phyloP scores from a whole-genome alignment of 2,113 vertebrate species.

The Nibea coibor region DNA sequence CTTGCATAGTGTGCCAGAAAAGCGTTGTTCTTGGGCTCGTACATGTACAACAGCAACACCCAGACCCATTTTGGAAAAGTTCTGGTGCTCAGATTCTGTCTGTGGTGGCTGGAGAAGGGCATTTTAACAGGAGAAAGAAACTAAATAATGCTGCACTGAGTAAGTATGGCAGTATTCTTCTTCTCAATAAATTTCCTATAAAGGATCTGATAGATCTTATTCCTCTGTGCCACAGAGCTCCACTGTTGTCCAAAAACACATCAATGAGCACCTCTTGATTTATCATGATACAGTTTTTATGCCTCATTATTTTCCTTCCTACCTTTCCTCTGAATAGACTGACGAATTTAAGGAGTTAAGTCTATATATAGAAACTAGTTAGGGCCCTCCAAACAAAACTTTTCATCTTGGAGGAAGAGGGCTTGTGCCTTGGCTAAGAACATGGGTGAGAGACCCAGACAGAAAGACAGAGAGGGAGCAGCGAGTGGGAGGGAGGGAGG shows the following conservation, averaged over 20 bases:
- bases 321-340: neutral
- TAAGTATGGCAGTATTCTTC: too few relatives aligned
- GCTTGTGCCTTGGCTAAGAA: constrained; percentile 28
- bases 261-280: neutral
- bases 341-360: neutral
- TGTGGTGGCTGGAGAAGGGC: too few relatives aligned
- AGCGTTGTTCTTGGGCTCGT: neutral
- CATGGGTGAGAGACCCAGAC: constrained; percentile 22
- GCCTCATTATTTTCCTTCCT: neutral
- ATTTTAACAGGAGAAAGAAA: too few relatives aligned
- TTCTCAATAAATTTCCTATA: neutral
- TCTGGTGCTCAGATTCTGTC: neutral
- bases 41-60: neutral
- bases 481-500: constrained; percentile 36
- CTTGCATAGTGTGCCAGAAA: too few relatives aligned
- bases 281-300: neutral
- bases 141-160: neutral
- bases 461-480: constrained; percentile 14
- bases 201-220: neutral
- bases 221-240: neutral
- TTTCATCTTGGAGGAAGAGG: constrained; percentile 22
- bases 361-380: constrained; percentile 39
- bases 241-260: neutral
- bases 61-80: neutral
- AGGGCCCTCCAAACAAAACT: constrained; percentile 28